phyloP scores from a whole-genome alignment of 2,888 invertebrate species.

The Carpatolechia fugitivella region DNA sequence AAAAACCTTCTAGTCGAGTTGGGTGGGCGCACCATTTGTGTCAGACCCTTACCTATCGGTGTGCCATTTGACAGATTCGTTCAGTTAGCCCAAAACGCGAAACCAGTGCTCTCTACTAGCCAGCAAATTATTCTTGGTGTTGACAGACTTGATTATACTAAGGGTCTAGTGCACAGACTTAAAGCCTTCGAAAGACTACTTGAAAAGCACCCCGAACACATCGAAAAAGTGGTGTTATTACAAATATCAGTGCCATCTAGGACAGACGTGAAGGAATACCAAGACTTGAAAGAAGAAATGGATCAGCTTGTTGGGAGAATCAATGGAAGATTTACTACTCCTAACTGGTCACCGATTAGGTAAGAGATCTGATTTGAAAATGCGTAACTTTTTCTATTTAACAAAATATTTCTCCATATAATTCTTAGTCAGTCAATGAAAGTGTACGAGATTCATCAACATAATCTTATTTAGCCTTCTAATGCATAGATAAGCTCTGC shows the following conservation, averaged over 20 bases:
- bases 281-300: constrained; percentile 93
- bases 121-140: constrained; percentile 92
- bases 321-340: constrained; percentile 93
- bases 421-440: too few species aligned
- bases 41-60: constrained; percentile 92
- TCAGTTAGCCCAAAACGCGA: constrained; percentile 85
- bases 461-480: neutral
- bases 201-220: constrained; percentile 91
- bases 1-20: constrained; percentile 93
- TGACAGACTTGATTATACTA: constrained; percentile 94
- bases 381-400: neutral
- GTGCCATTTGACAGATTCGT: constrained; percentile 94
- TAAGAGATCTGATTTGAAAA: constrained; percentile 27
- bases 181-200: constrained; percentile 90
- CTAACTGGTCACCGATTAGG: constrained; percentile 94
- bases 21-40: constrained; percentile 90
- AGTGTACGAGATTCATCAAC: neutral
- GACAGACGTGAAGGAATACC: constrained; percentile 94
- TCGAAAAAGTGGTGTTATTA: constrained; percentile 88
- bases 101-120: constrained; percentile 83
- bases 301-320: constrained; percentile 93
- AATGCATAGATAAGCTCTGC: too few species aligned
- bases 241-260: constrained; percentile 94
- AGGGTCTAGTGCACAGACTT: constrained; percentile 89
- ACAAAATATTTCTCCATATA: too few species aligned